These are phyloP conservation scores for Incurvaria masculella DNA, from an alignment of 2,888 invertebrate species.

Conservation along the genomic window DNA sequence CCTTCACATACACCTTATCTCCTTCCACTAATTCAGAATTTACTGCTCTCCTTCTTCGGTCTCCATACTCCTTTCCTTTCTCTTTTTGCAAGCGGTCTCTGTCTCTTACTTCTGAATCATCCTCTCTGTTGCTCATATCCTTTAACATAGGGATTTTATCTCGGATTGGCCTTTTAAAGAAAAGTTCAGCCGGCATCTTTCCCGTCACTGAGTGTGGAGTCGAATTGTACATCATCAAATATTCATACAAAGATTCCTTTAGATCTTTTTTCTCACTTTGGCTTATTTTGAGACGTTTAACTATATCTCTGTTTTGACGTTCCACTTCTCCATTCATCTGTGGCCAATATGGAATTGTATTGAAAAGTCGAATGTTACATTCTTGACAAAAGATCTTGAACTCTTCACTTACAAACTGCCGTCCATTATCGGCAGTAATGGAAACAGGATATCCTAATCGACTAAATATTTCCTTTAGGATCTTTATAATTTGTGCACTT, in stretches of 20 bases:
- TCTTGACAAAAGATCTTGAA: too few species aligned
- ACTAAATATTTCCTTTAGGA: neutral
- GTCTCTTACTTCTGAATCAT: constrained; percentile 11
- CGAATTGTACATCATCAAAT: constrained; percentile 20
- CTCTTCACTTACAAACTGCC: too few species aligned
- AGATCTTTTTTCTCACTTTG: constrained; percentile 15
- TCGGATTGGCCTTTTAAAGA: constrained; percentile 17
- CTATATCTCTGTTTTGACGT: constrained; percentile 19
- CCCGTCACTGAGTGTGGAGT: constrained; percentile 23
- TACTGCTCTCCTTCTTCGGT: constrained; percentile 11
- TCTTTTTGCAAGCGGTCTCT: constrained; percentile 12
- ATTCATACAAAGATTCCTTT: constrained; percentile 16
- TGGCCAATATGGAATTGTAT: constrained; percentile 18
- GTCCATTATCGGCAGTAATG: too few species aligned
- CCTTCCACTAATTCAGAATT: constrained; percentile 6
- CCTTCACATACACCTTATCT: constrained; percentile 12
- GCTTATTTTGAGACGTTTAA: constrained; percentile 20
- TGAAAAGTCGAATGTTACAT: constrained; percentile 7
- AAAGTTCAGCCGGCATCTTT: constrained; percentile 9
- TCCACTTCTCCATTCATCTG: constrained; percentile 20
- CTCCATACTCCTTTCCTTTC: constrained; percentile 14
- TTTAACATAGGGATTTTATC: constrained; percentile 18
- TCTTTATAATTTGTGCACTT: neutral
- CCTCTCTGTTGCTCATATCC: constrained; percentile 4
- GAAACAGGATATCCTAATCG: neutral